Evolutionary conservation across 2,797 vertebrate species (phyloP).

Genomic region (Enteromius thamalakanensis): DNA sequence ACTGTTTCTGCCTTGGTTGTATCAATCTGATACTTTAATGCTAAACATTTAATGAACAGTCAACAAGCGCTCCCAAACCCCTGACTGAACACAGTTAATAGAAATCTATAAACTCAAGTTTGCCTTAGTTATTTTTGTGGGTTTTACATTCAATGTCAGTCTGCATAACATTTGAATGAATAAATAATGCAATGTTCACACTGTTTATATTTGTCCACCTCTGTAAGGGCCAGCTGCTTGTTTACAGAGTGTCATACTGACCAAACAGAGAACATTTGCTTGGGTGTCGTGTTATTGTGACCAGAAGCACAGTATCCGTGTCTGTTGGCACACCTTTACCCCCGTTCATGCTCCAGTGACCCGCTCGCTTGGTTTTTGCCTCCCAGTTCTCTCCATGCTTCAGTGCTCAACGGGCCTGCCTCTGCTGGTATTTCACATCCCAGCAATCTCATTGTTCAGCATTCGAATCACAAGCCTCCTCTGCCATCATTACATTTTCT

Average conservation of each 20-base stretch:
- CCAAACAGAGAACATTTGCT: slow-evolving; percentile 49
- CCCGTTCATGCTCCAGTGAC: slow-evolving; percentile 36
- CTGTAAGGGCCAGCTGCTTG: background rate
- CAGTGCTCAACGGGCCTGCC: slow-evolving; percentile 36
- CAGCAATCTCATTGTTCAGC: slow-evolving; percentile 33
- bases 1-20: background rate
- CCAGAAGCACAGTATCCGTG: slow-evolving; percentile 25
- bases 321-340: slow-evolving; percentile 52
- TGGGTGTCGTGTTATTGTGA: slow-evolving; percentile 43
- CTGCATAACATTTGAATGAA: background rate
- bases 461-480: background rate
- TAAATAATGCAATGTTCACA: background rate
- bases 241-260: slow-evolving; percentile 37
- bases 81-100: background rate
- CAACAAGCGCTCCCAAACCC: background rate
- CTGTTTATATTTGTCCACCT: background rate
- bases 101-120: background rate
- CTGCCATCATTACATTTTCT: background rate
- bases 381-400: slow-evolving; percentile 40
- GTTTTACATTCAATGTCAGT: background rate
- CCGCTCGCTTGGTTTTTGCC: slow-evolving; percentile 41
- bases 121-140: background rate
- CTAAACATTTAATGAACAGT: background rate
- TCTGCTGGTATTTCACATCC: slow-evolving; percentile 28
- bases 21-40: background rate